Evolutionary conservation across 2,797 vertebrate species (phyloP).

Genomic region (Coreius guichenoti): DNA sequence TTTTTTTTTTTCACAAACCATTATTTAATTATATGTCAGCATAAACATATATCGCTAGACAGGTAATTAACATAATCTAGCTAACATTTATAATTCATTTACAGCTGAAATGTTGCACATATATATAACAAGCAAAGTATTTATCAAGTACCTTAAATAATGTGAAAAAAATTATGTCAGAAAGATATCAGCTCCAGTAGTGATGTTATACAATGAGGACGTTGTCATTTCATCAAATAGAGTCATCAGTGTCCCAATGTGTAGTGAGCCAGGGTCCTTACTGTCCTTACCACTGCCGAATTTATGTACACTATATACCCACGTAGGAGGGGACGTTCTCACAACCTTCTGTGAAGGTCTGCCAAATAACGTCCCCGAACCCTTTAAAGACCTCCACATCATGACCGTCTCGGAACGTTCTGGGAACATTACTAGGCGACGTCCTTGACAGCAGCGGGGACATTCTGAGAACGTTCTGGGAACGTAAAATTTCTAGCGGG

Average conservation of each 20-base stretch:
- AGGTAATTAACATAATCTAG: neutral
- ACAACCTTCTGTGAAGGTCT: no score
- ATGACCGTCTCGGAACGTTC: no score
- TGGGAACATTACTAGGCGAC: no score
- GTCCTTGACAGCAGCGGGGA: no score
- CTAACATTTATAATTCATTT: neutral
- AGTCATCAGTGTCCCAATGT: neutral
- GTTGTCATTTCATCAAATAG: neutral
- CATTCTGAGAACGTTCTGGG: no score
- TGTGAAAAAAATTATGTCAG: no score
- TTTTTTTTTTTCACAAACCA: neutral
- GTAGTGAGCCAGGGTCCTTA: neutral
- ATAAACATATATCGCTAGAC: neutral
- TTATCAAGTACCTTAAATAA: neutral
- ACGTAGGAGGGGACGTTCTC: no score
- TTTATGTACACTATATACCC: neutral
- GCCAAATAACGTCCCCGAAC: no score
- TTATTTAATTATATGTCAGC: neutral
- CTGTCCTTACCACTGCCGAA: neutral
- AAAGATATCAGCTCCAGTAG: no score
- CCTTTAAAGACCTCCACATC: no score
- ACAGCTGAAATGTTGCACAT: neutral
- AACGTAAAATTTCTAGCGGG: no score
- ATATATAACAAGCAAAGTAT: neutral
- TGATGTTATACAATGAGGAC: neutral